Percentiles rank a stretch among this genome's conserved stretches.
phyloP scores from a whole-genome alignment of 1,140 invertebrate species.

The Rhagoletis zephyria region DNA sequence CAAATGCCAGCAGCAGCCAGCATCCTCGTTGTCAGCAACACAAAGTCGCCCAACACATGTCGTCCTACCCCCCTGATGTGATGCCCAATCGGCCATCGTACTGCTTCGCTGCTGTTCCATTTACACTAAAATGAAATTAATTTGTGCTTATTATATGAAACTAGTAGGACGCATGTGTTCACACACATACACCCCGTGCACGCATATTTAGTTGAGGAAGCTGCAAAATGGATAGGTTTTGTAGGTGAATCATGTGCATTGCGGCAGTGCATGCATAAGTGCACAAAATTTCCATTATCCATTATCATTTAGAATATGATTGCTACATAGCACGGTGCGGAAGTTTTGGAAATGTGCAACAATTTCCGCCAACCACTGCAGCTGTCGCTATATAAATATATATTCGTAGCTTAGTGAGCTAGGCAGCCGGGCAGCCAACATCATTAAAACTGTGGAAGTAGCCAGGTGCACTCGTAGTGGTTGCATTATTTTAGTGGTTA shows the following conservation, averaged over 20 bases:
- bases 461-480: background rate
- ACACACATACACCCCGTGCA: background rate
- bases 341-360: background rate
- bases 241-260: background rate
- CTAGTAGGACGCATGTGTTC: slow-evolving; percentile 23
- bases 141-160: slow-evolving; percentile 71
- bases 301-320: slow-evolving; percentile 43
- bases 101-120: slow-evolving; percentile 53
- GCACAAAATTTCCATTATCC: slow-evolving; percentile 51
- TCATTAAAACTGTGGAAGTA: background rate
- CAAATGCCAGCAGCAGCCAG: slow-evolving; percentile 65
- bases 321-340: background rate
- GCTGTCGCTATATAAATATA: background rate
- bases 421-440: background rate
- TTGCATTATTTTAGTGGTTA: background rate
- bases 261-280: slow-evolving; percentile 45
- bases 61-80: slow-evolving; percentile 60
- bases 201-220: background rate
- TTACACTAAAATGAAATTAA: slow-evolving; percentile 71
- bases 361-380: background rate
- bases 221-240: background rate
- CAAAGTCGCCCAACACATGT: background rate
- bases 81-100: slow-evolving; percentile 57
- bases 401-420: no score
- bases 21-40: slow-evolving; percentile 59